A percentile compares a stretch with the other conserved stretches of the same genome.
Conservation (phyloP, 92 coral and sea anemone species). For the Blastomussa wellsi region DNA sequence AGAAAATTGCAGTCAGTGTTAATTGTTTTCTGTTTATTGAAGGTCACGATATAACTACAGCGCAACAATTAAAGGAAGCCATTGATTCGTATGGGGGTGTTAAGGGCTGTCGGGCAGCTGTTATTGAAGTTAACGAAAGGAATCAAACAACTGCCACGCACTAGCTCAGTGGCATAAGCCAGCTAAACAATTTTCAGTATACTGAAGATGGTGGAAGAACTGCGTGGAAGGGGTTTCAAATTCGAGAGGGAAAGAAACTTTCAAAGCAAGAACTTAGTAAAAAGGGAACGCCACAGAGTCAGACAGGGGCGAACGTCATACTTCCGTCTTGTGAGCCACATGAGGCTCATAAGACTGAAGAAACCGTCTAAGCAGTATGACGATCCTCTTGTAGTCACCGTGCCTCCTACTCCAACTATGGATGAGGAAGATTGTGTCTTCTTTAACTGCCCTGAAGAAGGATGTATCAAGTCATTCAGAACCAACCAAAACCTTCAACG, state of each 20-base stretch:
- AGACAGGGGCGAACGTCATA: constrained; percentile 5
- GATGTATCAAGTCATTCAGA: constrained; percentile 36
- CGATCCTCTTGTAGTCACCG: not conserved
- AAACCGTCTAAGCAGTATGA: not conserved
- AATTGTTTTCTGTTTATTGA: not conserved
- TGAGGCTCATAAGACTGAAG: constrained; percentile 22
- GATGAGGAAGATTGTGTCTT: not conserved
- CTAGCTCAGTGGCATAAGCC: constrained; percentile 41
- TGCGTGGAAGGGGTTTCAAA: constrained; percentile 38
- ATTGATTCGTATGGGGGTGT: constrained; percentile 43
- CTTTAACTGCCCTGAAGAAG: constrained; percentile 52
- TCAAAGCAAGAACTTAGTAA: not conserved
- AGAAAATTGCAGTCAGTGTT: too few species aligned
- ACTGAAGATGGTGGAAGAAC: not conserved
- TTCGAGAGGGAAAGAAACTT: constrained; percentile 30
- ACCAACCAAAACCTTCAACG: constrained; percentile 25
- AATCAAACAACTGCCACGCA: not conserved
- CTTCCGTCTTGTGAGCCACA: constrained; percentile 24
- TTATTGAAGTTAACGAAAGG: constrained; percentile 3
- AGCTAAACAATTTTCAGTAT: constrained; percentile 35
- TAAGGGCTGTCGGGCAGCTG: constrained; percentile 43
- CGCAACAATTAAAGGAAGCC: constrained; percentile 40
- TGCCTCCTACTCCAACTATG: not conserved
- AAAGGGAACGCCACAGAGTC: not conserved
- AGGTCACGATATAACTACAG: constrained; percentile 39